Evolutionary conservation across 2,888 invertebrate genomes (phyloP), one percentile per base, ranked within the genome.

Genomic region (Epistrophe eligans): DNA sequence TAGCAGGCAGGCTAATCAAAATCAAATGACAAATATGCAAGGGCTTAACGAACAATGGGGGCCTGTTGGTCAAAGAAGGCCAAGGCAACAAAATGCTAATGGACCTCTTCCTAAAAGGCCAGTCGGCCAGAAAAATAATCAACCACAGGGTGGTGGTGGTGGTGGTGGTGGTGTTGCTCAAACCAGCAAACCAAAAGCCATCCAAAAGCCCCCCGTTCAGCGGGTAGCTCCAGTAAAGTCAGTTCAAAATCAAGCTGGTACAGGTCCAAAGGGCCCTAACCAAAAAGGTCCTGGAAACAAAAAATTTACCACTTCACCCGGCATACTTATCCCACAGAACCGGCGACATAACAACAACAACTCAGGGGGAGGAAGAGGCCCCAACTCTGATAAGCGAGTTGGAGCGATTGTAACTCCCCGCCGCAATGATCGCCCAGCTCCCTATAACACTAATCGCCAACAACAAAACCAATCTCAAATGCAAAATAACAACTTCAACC

Each of bases 381-480:
- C 15, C 2, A 70, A 73, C 58, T 48, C 58, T 4, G 71, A 73
- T 3, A 52, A 58, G 11, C 45, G 79, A 6, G 48, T 50, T 52
- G 80, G 48, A 17, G 10, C 67, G 8, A 55, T 35, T 3, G 70
- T 40, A 15, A n/a, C 43, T 81, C 19, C 74, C 15, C 85, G 74
- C 2, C 85, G 82, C 19, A 85, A 85, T 38, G 85, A 85, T 7
- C 85, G 85, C 6, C 58, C 70, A 50, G 77, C 43, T 57, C 85
- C 85, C 3, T 85, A 85, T 57, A 76, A 74, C 24, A 58, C 4
- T n/a, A 66, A 72, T 32, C 71, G 64, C 38, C 76, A 60, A 11
- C 55, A 72, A 28, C 55, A 66, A 66, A 45, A 79, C 52, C 38
- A 55, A 40, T 11, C 32, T 17, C 32, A 48, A 57, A 13, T n/a